Evolutionary conservation across 2,113 vertebrate genomes (phyloP).

Genomic region (Clarias magur): DNA sequence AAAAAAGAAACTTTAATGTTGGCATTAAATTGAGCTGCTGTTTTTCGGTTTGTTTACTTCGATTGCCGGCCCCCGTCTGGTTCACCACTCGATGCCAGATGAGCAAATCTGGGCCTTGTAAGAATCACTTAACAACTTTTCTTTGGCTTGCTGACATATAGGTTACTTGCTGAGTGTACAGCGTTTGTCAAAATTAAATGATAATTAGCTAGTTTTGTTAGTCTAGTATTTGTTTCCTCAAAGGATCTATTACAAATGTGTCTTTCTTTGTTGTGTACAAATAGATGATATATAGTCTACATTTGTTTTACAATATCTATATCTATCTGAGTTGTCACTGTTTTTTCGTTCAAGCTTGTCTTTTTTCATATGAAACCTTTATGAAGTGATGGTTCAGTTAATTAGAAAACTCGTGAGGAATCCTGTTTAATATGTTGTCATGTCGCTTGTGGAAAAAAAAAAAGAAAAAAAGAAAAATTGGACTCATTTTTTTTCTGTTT

Average conservation of each 20-base stretch:
- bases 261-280: slow-evolving; percentile 99
- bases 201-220: slow-evolving; percentile 99
- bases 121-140: slow-evolving; percentile 88
- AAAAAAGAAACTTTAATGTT: slow-evolving; percentile 86
- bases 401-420: slow-evolving; percentile 99
- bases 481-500: slow-evolving; percentile 66
- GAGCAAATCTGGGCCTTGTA: slow-evolving; percentile 67
- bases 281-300: slow-evolving; percentile 99
- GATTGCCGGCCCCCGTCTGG: slow-evolving; percentile 73
- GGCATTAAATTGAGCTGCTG: slow-evolving; percentile 94
- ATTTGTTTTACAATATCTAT: slow-evolving; percentile 97
- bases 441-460: slow-evolving; percentile 91
- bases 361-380: slow-evolving; percentile 84
- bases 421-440: slow-evolving; percentile 99
- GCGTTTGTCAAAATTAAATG: slow-evolving; percentile 99
- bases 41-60: slow-evolving; percentile 73
- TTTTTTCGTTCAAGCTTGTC: slow-evolving; percentile 98
- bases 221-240: slow-evolving; percentile 99
- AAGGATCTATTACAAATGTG: slow-evolving; percentile 97
- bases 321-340: slow-evolving; percentile 99
- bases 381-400: slow-evolving; percentile 99
- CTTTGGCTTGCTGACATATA: slow-evolving; percentile 85
- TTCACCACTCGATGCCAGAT: slow-evolving; percentile 59
- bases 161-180: slow-evolving; percentile 97
- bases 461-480: slow-evolving; percentile 69